phyloP scores from a whole-genome alignment of 2,888 invertebrate genomes.

The Dryomyza anilis region DNA sequence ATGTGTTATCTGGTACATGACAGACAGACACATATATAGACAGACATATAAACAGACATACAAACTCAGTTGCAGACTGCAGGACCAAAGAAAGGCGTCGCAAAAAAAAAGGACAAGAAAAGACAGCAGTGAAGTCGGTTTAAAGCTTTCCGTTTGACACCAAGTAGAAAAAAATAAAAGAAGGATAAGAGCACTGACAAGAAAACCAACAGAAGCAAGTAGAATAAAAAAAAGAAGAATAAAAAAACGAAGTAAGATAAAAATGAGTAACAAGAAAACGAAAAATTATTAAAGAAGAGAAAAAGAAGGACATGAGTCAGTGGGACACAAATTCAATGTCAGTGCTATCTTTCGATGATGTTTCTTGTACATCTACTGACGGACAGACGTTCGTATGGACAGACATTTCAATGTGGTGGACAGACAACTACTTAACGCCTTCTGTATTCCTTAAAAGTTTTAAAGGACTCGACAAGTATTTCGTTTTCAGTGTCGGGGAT shows the following conservation, averaged over 20 bases:
- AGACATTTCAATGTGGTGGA: no score
- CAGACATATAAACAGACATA: slow-evolving; percentile 2
- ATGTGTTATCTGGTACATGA: slow-evolving; percentile 8
- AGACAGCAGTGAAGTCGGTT: no score
- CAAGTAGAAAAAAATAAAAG: slow-evolving; percentile 24
- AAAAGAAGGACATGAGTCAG: not conserved
- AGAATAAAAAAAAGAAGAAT: not conserved
- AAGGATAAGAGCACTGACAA: not conserved
- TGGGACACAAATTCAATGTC: not conserved
- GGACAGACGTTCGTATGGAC: no score
- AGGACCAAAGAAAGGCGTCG: slow-evolving; percentile 43
- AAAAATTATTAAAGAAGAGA: not conserved
- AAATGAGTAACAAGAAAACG: slow-evolving; percentile 16
- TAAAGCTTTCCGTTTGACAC: no score
- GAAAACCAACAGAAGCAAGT: not conserved
- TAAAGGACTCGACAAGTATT: no score
- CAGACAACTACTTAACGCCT: slow-evolving; percentile 5
- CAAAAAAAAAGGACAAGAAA: no score
- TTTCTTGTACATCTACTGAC: no score
- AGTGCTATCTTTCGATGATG: no score
- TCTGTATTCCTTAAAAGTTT: slow-evolving; percentile 5
- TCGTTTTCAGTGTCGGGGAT: no score
- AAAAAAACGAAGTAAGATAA: not conserved
- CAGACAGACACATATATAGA: slow-evolving; percentile 2
- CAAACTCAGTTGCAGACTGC: no score